A percentile compares a stretch with the other conserved stretches of the same genome.
These are phyloP conservation scores for Squalus acanthias DNA, from an alignment of 2,797 vertebrate genomes.

Conservation along the genomic window DNA sequence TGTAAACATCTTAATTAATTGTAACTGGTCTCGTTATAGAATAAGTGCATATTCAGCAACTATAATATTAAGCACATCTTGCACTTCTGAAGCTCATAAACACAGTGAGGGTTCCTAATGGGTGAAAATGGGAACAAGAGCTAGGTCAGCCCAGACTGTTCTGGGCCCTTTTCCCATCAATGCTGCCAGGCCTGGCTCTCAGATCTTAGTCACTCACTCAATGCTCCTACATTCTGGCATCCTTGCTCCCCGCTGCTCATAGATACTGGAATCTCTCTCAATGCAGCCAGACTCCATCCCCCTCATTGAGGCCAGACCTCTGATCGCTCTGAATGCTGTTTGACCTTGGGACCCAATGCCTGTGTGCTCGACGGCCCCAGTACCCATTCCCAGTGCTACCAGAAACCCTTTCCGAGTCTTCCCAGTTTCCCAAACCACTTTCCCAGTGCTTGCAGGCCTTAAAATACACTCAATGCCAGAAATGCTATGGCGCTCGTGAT, in stretches of 20 bases:
- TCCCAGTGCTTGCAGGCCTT: background rate
- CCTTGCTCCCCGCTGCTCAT: background rate
- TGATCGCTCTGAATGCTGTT: background rate
- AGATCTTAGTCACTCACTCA: background rate
- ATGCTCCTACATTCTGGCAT: background rate
- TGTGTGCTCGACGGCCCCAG: background rate
- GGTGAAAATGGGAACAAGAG: background rate
- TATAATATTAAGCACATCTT: background rate
- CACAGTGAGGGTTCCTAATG: background rate
- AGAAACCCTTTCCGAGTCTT: background rate
- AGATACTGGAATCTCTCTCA: background rate
- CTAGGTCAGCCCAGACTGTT: background rate
- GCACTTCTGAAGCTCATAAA: background rate
- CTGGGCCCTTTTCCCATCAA: background rate
- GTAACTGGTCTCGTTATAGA: background rate
- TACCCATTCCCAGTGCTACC: no score
- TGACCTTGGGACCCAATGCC: background rate
- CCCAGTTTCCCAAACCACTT: background rate
- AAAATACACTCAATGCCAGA: background rate
- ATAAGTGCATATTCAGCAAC: constrained; percentile 5
- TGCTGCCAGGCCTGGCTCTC: background rate
- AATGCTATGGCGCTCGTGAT: background rate
- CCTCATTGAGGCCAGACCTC: background rate
- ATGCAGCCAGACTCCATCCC: background rate
- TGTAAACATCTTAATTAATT: constrained; percentile 21